Base-by-base conservation (phyloP, 1,140 invertebrate genomes). In the Antheraea mylitta region DNA sequence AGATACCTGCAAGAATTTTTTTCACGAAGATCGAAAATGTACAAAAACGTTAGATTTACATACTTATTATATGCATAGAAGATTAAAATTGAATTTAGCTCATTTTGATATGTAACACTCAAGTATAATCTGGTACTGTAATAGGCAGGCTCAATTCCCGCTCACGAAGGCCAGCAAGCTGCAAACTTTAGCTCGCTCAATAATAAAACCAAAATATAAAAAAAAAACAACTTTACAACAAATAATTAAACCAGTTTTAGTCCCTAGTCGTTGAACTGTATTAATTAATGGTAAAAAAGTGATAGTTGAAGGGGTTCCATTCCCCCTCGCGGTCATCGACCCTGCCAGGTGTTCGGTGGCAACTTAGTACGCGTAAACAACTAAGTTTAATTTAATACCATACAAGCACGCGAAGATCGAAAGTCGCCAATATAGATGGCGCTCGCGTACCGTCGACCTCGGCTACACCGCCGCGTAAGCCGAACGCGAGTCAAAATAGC, bases 281-380 rank as follows among this genome's bases (percentile, higher is more conserved):
- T 53, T 53, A 53, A 53, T 53, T 53, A 53, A 53, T 53, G 45
- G 45, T 53, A 53, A 53, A 53, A n/a, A 53, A 53, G 45, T 53
- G 45, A 53, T 53, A 53, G 45, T 53, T 53, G 19, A 61, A 61
- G 60, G 60, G 60, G 60, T 61, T 61, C 19, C 36, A 18, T 18
- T 16, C 64, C 58, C 22, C 60, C 37, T 66, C 61, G 64, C 61
- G 82, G 80, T 79, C 81, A 60, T 79, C 78, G 82, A 85, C 76
- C 85, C 74, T 78, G 79, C 82, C 85, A 89, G 86, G 78, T 89
- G 86, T 53, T 53, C 45, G 79, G 19, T 38, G 30, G 38, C 60
- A 8, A 61, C 60, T 61, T 30, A 16, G 13, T 61, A 61, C 60
- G 72, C 63, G 68, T 45, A 68, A 68, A 68, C 66, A 72, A 68